Conservation (phyloP, 2,113 vertebrate species). For the Choloepus hoffmanni region DNA sequence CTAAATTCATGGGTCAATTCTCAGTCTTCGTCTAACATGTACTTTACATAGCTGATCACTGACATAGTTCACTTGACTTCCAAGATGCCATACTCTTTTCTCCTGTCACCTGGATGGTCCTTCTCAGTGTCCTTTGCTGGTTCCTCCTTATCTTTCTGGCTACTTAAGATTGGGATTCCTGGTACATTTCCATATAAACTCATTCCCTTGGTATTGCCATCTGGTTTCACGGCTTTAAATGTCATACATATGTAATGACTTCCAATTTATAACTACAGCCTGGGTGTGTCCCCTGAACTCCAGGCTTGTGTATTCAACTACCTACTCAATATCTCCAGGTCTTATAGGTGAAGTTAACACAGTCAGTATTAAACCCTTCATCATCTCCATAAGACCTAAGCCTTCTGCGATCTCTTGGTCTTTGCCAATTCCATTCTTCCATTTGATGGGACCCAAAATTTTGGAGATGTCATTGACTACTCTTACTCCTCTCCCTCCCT, state of each 20-base stretch:
- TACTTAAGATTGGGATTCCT: neutral
- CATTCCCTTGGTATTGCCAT: neutral
- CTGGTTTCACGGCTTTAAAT: neutral
- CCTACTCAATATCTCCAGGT: neutral
- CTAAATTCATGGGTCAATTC: neutral
- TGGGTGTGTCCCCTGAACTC: neutral
- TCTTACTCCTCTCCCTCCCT: neutral
- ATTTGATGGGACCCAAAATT: neutral
- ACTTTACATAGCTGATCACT: neutral
- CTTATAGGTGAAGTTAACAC: neutral
- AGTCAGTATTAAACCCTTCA: neutral
- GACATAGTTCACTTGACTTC: constrained; percentile 1
- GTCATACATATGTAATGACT: neutral
- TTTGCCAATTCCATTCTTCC: neutral
- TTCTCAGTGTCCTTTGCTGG: neutral
- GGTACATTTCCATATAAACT: neutral
- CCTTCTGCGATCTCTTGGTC: neutral
- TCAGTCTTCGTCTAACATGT: neutral
- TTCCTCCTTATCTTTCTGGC: neutral
- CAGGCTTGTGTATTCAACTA: neutral
- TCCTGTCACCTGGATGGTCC: neutral
- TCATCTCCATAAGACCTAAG: neutral
- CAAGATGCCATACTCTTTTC: neutral
- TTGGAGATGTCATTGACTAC: neutral
- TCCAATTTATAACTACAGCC: neutral